Evolutionary conservation across 2,888 invertebrate genomes (phyloP).

Genomic region (Amiota minor): DNA sequence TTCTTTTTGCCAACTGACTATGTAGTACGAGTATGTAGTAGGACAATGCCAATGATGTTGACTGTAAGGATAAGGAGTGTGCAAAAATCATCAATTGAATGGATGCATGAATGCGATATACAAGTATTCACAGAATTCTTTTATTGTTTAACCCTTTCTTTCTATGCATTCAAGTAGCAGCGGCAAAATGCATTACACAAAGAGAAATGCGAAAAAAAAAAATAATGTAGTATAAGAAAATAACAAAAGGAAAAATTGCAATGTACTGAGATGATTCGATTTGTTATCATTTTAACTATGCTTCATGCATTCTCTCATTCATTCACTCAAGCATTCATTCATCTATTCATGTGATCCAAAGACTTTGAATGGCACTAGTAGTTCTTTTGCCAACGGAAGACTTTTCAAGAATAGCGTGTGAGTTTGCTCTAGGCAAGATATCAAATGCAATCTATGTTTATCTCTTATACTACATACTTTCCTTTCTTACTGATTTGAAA

Average conservation of each 20-base stretch:
- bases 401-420: neutral
- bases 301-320: neutral
- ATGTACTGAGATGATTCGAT: conserved; percentile 62
- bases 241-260: conserved; percentile 39
- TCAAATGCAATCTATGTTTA: conserved; percentile 7
- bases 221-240: conserved; percentile 14
- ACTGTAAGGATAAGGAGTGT: conserved; percentile 1
- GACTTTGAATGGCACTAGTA: too few species aligned
- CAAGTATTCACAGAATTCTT: neutral
- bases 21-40: conserved; percentile 41
- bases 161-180: conserved; percentile 14
- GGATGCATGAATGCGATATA: conserved; percentile 16
- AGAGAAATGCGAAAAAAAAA: neutral
- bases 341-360: too few species aligned
- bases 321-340: too few species aligned
- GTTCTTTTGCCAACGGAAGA: too few species aligned
- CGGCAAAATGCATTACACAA: conserved; percentile 31
- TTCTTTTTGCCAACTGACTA: conserved; percentile 32
- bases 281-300: conserved; percentile 41
- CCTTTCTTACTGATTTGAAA: neutral
- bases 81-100: conserved; percentile 28
- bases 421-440: conserved; percentile 4
- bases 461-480: neutral
- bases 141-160: conserved; percentile 11
- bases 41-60: conserved; percentile 19